Evolutionary conservation across 2,888 invertebrate species (phyloP).

Genomic region (Deroplatys truncata): DNA sequence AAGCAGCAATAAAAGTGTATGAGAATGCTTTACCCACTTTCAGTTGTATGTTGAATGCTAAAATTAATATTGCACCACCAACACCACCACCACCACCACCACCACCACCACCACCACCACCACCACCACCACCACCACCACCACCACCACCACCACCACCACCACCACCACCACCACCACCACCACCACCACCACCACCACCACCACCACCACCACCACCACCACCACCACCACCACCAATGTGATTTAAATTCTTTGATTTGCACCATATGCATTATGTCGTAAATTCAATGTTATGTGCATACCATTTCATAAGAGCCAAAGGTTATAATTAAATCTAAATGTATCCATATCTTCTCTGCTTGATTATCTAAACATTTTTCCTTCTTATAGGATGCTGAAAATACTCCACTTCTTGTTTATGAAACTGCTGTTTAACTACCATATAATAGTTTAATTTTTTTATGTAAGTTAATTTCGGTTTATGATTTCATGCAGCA

Average conservation of each 20-base stretch:
- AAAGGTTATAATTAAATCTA: background rate
- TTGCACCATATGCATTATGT: background rate
- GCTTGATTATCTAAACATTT: conserved; percentile 1
- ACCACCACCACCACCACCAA: too few species aligned
- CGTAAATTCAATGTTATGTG: background rate
- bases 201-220: too few species aligned
- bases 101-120: too few species aligned
- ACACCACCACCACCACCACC: too few species aligned
- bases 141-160: too few species aligned
- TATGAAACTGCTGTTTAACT: conserved; percentile 35
- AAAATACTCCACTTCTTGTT: conserved; percentile 28
- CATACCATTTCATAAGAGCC: background rate
- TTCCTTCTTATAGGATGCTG: conserved; percentile 29
- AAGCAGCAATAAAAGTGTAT: background rate
- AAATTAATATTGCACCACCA: background rate
- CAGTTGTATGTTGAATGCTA: background rate
- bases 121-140: too few species aligned
- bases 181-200: too few species aligned
- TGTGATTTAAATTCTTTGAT: background rate
- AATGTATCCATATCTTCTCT: background rate
- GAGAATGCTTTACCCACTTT: background rate
- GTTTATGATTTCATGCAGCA: conserved; percentile 18
- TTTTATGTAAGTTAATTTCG: conserved; percentile 32
- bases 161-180: too few species aligned
- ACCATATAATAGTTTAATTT: conserved; percentile 30